Percentiles rank a stretch among this genome's conserved stretches.
phyloP scores from a whole-genome alignment of 37 sponge, comb jelly and placozoan genomes.

The Bolinopsis microptera region DNA sequence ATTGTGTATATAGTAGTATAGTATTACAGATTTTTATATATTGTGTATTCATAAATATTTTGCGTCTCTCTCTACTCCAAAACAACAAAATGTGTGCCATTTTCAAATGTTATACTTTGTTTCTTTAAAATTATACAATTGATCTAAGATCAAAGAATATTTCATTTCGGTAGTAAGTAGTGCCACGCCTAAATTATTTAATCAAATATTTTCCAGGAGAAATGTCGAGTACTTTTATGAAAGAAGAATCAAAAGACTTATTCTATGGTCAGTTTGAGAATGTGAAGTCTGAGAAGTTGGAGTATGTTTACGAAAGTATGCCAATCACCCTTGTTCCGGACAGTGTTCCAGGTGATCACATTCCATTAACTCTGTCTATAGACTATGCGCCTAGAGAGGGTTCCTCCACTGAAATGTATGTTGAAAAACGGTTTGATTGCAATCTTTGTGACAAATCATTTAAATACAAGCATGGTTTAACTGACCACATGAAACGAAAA shows the following conservation, averaged over 20 bases:
- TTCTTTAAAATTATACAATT: too few species aligned
- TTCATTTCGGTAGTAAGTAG: too few species aligned
- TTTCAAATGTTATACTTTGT: too few species aligned
- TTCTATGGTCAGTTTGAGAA: conserved; percentile 59
- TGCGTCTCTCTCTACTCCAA: too few species aligned
- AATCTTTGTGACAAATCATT: conserved; percentile 40
- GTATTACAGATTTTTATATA: too few species aligned
- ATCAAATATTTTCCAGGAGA: not conserved
- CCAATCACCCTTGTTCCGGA: not conserved
- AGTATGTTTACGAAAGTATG: not conserved
- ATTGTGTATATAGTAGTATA: too few species aligned
- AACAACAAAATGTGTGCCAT: too few species aligned
- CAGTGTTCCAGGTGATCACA: not conserved
- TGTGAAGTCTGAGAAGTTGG: conserved; percentile 34
- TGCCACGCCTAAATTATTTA: too few species aligned
- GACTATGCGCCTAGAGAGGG: not conserved
- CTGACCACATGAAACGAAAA: conserved; percentile 41
- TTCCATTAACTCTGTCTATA: conserved; percentile 18
- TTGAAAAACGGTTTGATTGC: not conserved
- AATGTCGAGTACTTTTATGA: conserved; percentile 47
- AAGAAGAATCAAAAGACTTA: conserved; percentile 54
- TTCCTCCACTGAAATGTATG: not conserved
- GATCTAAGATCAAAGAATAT: too few species aligned
- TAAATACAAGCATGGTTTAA: conserved; percentile 35
- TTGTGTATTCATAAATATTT: too few species aligned